phyloP scores from a whole-genome alignment of 1,140 invertebrate genomes.

The Papilio helenus region DNA sequence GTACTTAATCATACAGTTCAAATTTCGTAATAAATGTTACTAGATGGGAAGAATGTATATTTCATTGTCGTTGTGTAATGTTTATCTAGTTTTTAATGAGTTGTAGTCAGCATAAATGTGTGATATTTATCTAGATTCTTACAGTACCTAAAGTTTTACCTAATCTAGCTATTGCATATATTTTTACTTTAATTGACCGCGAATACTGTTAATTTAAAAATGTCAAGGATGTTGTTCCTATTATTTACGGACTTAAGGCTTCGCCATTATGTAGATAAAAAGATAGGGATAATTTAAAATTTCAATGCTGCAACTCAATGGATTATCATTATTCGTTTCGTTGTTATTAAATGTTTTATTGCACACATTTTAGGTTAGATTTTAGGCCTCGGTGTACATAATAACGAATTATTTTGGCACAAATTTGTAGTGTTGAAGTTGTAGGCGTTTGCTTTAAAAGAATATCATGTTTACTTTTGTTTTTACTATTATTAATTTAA shows the following conservation, averaged over 20 bases:
- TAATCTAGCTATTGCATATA: background rate
- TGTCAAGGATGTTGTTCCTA: constrained; percentile 6
- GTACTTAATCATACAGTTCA: constrained; percentile 31
- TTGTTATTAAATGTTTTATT: background rate
- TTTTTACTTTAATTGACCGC: background rate
- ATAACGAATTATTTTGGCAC: background rate
- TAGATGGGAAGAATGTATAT: background rate
- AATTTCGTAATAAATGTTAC: constrained; percentile 35
- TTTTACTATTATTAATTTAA: background rate
- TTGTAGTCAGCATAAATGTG: background rate
- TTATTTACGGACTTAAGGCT: background rate
- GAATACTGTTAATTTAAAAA: background rate
- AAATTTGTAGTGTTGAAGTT: background rate
- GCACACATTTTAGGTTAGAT: background rate
- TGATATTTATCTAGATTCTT: constrained; percentile 8
- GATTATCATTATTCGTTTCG: background rate
- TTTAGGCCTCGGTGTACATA: background rate
- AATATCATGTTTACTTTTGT: background rate
- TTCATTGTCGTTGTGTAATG: background rate
- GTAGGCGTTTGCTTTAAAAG: background rate
- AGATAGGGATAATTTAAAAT: background rate
- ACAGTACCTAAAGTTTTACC: background rate
- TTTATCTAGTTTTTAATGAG: constrained; percentile 1
- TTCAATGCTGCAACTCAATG: background rate
- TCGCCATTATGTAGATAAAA: background rate